Evolutionary conservation across 2,113 vertebrate species (phyloP).

Genomic region (Xyrauchen texanus): DNA sequence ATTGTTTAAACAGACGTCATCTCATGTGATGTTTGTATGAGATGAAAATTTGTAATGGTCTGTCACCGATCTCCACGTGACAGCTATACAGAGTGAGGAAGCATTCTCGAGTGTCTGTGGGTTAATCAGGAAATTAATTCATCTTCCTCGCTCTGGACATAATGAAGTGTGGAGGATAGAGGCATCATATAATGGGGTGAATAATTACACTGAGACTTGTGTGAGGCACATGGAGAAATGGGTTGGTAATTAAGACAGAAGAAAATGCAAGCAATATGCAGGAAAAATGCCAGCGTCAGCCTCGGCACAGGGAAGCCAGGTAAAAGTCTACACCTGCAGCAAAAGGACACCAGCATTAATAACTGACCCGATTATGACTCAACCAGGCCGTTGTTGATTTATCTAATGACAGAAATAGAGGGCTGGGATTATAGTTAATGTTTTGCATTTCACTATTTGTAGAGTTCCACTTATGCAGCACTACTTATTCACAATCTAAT

Average conservation of each 20-base stretch:
- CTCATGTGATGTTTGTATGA: no score
- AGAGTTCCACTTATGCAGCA: conserved; percentile 40
- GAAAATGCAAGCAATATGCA: conserved; percentile 64
- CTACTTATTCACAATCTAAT: conserved; percentile 53
- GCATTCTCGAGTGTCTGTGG: conserved; percentile 70
- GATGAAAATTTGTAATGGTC: no score
- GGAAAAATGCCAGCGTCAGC: conserved; percentile 69
- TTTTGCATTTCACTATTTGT: conserved; percentile 48
- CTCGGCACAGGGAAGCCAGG: conserved; percentile 59
- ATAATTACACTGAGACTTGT: conserved; percentile 79
- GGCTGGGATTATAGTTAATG: conserved; percentile 16
- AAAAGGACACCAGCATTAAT: conserved; percentile 60
- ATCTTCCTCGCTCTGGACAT: conserved; percentile 82
- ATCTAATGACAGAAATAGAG: conserved; percentile 72
- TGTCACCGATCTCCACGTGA: conserved; percentile 14
- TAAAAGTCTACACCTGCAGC: conserved; percentile 21
- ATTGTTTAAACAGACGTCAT: no score
- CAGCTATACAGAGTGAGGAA: conserved; percentile 24
- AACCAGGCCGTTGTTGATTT: conserved; percentile 71
- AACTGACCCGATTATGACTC: conserved; percentile 63
- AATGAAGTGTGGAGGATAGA: conserved; percentile 85
- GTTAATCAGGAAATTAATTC: conserved; percentile 93
- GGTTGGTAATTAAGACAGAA: conserved; percentile 81
- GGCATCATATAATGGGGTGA: conserved; percentile 85
- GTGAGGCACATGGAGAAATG: conserved; percentile 56